A percentile compares a stretch with the other conserved stretches of the same genome.
phyloP scores from a whole-genome alignment of 2,888 invertebrate species.

The Ypsolopha scabrella region DNA sequence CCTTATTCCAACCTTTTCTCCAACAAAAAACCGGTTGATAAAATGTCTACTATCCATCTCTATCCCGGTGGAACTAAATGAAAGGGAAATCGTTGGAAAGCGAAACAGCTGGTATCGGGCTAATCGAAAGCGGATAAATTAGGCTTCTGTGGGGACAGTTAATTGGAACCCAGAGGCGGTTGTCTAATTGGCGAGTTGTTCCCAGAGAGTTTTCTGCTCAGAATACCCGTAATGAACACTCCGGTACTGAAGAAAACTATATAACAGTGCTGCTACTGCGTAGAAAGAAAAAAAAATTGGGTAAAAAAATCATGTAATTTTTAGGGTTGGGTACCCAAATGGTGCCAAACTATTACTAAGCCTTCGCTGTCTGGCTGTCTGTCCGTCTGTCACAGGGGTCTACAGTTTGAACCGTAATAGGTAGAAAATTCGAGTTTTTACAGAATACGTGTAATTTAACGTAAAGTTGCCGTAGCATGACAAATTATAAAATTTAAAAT shows the following conservation, averaged over 20 bases:
- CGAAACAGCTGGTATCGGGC: neutral
- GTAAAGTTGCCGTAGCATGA: no score
- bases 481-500: no score
- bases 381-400: no score
- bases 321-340: no score
- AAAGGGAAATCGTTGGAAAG: neutral
- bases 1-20: no score
- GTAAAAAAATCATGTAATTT: no score
- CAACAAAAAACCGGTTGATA: no score
- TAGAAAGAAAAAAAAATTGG: neutral
- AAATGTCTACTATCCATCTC: no score
- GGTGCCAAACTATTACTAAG: neutral
- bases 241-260: neutral
- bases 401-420: no score
- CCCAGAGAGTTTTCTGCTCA: neutral
- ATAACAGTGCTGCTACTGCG: neutral
- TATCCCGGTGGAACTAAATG: neutral
- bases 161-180: slow-evolving; percentile 1
- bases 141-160: neutral
- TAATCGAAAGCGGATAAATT: neutral
- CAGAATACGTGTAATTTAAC: no score
- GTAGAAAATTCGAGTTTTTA: no score
- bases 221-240: slow-evolving; percentile 1
- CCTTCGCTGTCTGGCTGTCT: neutral
- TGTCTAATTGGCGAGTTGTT: neutral